Base-by-base conservation (phyloP, 2,797 vertebrate species). In the Lycodopsis pacificus region DNA sequence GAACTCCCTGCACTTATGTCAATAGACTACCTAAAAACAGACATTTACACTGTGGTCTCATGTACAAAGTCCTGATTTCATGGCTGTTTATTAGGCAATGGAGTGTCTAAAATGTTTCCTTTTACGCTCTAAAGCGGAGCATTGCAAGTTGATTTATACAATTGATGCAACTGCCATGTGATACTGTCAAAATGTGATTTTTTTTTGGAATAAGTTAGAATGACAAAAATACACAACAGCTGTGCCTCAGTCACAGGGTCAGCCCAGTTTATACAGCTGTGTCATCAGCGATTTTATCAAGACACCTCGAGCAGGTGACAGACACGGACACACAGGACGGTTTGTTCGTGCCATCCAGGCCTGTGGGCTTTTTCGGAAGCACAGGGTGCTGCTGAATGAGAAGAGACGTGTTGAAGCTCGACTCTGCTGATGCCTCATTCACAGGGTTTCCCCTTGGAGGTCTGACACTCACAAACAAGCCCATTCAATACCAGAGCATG, bases 361-460 rank as follows among this genome's bases (percentile, higher is more conserved):
- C 84, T 46, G 30, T 32, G 80, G 76, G 71, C 75, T 74, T 81
- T 81, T 78, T 79, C 81, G 73, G 65, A 73, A 82, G 87, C 67
- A 56, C 58, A 71, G 82, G 83, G 87, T 65, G 87, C 77, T 76
- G 81, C 85, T 89, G 90, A 89, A 91, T 90, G 88, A 87, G 82
- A 72, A 40, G 76, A 79, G 83, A 92, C 95, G 51, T 92, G 95
- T 93, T 73, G 62, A 78, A 88, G 92, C 95, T 84, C 92, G 95
- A 95, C 86, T 84, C 27, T 79, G 84, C 82, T 62, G 88, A 92
- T 76, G 85, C 82, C 77, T 89, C 83, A 80, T 89, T 91, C 86
- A 71, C 76, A 56, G 73, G 79, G 74, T 83, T 85, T 85, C 79
- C 22, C 81, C 83, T 84, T 82, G 82, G 81, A 91, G 89, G 86